These are phyloP conservation scores for Halocynthia aurantium DNA, from an alignment of 23 tunicate genomes.

Conservation along the genomic window DNA sequence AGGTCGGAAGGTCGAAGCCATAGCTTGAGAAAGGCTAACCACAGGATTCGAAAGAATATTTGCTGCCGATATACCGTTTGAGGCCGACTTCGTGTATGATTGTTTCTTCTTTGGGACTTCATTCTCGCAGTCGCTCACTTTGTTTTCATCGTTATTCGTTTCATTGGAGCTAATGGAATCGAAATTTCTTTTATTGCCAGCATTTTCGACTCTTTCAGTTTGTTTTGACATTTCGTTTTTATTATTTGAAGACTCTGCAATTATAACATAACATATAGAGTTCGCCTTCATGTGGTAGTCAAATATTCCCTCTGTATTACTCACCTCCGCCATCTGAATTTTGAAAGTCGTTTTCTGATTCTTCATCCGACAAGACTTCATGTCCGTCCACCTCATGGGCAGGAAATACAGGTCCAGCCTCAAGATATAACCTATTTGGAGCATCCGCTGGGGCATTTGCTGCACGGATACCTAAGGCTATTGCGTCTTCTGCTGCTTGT, in stretches of 20 bases:
- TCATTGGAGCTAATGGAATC: no score
- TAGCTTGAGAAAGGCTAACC: conserved; percentile 23
- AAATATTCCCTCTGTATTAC: not conserved
- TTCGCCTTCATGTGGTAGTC: no score
- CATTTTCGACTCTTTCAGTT: no score
- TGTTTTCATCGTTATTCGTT: no score
- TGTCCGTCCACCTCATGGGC: conserved; percentile 1
- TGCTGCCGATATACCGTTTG: no score
- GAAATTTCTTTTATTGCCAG: no score
- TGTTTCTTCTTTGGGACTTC: no score
- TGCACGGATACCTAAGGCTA: conserved; percentile 76
- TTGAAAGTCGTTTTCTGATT: conserved; percentile 1
- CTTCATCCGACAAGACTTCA: conserved; percentile 12
- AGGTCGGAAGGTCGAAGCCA: conserved; percentile 64
- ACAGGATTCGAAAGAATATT: not conserved
- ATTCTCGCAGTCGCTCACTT: no score
- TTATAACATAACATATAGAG: no score
- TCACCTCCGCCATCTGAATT: conserved; percentile 7
- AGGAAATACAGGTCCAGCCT: conserved; percentile 39
- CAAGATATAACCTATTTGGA: conserved; percentile 12
- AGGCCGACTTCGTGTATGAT: no score
- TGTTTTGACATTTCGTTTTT: no score
- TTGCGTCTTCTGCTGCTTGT: conserved; percentile 98
- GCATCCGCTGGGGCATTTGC: conserved; percentile 14
- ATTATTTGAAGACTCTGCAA: no score